A percentile compares a stretch with the other conserved stretches of the same genome.
These are phyloP conservation scores for Oconnorella tubifera DNA, from an alignment of 2,888 invertebrate species.

Conservation along the genomic window DNA sequence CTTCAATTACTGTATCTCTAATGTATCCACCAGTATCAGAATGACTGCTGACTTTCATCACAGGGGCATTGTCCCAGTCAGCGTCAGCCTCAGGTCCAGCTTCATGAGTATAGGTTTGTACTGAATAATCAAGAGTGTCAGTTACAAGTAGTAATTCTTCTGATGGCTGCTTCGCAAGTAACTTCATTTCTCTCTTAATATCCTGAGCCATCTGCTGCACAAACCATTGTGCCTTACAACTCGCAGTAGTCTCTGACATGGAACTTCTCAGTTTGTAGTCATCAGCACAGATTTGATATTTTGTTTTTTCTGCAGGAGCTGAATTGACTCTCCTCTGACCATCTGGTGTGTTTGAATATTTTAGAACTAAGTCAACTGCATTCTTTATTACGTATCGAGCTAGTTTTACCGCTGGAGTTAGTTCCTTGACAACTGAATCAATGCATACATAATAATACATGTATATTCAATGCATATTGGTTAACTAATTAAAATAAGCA, in stretches of 20 bases:
- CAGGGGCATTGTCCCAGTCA: slow-evolving; percentile 15
- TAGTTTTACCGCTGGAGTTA: too few species aligned
- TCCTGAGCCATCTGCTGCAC: slow-evolving; percentile 4
- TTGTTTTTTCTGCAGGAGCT: neutral
- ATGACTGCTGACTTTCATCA: slow-evolving; percentile 3
- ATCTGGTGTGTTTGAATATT: neutral
- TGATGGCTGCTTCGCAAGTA: neutral
- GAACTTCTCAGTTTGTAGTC: neutral
- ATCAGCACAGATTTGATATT: neutral
- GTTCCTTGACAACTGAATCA: too few species aligned
- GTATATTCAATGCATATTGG: too few species aligned
- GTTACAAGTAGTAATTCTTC: slow-evolving; percentile 11
- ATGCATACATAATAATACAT: too few species aligned
- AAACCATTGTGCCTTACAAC: neutral
- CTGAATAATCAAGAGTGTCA: slow-evolving; percentile 7
- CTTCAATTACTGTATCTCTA: slow-evolving; percentile 4
- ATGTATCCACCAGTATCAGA: slow-evolving; percentile 8
- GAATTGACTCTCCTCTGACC: neutral
- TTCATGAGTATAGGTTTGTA: neutral
- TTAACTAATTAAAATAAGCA: too few species aligned
- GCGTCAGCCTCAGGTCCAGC: neutral
- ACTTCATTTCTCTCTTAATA: slow-evolving; percentile 7
- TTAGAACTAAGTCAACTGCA: neutral
- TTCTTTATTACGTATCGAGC: neutral
- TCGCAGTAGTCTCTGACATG: neutral